Evolutionary conservation across 2,888 invertebrate genomes (phyloP), one percentile per base, ranked within the genome.

Genomic region (Metalampra italica): DNA sequence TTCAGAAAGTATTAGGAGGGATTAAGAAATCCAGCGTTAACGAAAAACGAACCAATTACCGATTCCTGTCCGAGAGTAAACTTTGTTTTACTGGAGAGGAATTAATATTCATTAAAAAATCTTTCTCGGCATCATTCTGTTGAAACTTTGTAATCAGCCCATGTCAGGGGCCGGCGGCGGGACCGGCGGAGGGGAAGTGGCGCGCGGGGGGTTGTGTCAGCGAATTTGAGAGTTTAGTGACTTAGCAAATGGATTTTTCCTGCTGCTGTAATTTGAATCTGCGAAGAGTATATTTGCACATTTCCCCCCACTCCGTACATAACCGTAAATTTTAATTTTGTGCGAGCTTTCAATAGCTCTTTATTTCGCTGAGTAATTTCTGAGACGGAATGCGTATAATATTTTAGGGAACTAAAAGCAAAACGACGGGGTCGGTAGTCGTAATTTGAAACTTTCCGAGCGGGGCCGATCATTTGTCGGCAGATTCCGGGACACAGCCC

Each of bases 61-160:
- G 74, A 82, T 82, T 78, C 78, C 68, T 74, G 74, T 71, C 52
- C 68, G 68, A 77, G 71, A 77, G 69, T 71, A 82, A 87, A 86
- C 78, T 88, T 88, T 88, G 82, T 84, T 83, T 81, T 78, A 80
- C 80, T 82, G 74, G 73, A 71, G 74, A 72, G 73, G 80, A 83
- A 87, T 88, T 88, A 88, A 88, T 88, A 87, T 88, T 86, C 89
- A 88, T 88, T 87, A 86, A 86, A 87, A 86, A 85, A 84, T 84
- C 80, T 82, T 79, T 78, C 78, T 70, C 78, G 75, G 68, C 77
- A 77, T 82, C 81, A 80, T 82, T 84, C 78, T 71, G 78, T 72
- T 77, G 75, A 79, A 88, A 87, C 82, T 87, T 88, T 77, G 81
- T 86, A 85, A 88, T 87, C 84, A 82, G 78, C 64, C 75, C 57